These are phyloP conservation scores for Mamestra brassicae DNA, from an alignment of 2,888 invertebrate genomes.

Conservation along the genomic window DNA sequence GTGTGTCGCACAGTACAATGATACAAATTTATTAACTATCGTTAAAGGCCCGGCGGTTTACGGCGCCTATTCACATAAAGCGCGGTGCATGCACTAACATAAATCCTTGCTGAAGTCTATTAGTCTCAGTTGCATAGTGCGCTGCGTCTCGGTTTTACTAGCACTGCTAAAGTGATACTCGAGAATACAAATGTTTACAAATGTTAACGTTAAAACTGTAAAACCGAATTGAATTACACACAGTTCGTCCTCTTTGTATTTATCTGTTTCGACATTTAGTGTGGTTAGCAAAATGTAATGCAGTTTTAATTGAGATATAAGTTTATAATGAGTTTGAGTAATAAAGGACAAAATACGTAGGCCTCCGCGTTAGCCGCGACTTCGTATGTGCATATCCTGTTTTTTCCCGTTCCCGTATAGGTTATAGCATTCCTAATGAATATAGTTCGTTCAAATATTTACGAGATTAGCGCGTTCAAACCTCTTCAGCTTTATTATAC, in stretches of 20 bases:
- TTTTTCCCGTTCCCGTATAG: too few relatives aligned
- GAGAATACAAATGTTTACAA: slow-evolving; percentile 71
- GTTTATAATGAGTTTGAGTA: slow-evolving; percentile 49
- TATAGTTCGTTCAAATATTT: too few relatives aligned
- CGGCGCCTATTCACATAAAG: slow-evolving; percentile 84
- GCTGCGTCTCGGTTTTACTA: slow-evolving; percentile 73
- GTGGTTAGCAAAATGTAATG: slow-evolving; percentile 63
- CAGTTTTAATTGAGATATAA: slow-evolving; percentile 63
- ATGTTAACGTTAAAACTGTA: slow-evolving; percentile 77
- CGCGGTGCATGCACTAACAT: slow-evolving; percentile 81
- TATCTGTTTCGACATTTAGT: slow-evolving; percentile 65
- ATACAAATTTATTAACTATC: slow-evolving; percentile 88
- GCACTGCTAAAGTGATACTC: slow-evolving; percentile 75
- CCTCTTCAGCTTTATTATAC: too few relatives aligned
- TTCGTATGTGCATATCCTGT: too few relatives aligned
- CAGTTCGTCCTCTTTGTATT: slow-evolving; percentile 69
- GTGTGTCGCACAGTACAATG: slow-evolving; percentile 75
- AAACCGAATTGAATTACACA: slow-evolving; percentile 76
- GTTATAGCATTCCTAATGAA: too few relatives aligned
- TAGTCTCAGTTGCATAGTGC: slow-evolving; percentile 90
- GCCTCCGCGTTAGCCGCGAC: not conserved
- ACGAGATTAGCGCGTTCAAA: too few relatives aligned
- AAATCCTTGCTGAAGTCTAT: slow-evolving; percentile 85
- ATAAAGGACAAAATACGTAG: slow-evolving; percentile 39
- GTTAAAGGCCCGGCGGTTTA: slow-evolving; percentile 85